Conservation (phyloP, 2,113 vertebrate species). For the Halichoerus grypus region DNA sequence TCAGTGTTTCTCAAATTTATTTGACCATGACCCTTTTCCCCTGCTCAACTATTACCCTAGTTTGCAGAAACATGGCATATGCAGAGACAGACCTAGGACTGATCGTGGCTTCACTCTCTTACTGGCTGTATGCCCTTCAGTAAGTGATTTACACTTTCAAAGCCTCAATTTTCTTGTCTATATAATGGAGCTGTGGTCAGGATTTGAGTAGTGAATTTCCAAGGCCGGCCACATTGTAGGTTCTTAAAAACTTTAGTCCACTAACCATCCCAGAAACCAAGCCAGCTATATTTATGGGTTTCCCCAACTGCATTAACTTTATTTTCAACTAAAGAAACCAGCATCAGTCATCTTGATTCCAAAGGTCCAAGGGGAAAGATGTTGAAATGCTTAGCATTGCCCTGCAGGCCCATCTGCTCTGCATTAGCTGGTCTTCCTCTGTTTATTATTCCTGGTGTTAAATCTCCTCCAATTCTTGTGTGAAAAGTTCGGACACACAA, state of each 20-base stretch:
- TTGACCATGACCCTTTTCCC: not conserved
- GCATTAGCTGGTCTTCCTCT: slow-evolving; percentile 73
- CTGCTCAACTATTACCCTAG: not conserved
- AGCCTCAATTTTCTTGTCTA: not conserved
- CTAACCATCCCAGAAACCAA: not conserved
- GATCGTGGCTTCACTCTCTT: not conserved
- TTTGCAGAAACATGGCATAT: not conserved
- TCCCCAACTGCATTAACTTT: not conserved
- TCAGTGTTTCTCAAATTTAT: not conserved
- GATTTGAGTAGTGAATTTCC: not conserved
- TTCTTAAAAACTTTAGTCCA: not conserved
- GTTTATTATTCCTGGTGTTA: slow-evolving; percentile 84
- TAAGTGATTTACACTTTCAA: not conserved
- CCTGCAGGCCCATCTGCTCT: slow-evolving; percentile 79
- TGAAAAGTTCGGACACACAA: slow-evolving; percentile 80
- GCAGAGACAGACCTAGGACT: not conserved
- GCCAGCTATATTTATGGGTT: not conserved
- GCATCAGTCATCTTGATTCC: not conserved
- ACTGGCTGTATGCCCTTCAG: not conserved
- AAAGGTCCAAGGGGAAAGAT: not conserved
- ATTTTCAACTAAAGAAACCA: slow-evolving; percentile 25
- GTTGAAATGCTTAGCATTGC: not conserved
- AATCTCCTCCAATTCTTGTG: slow-evolving; percentile 65
- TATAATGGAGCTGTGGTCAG: not conserved
- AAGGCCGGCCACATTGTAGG: not conserved